Evolutionary conservation across 2,797 vertebrate genomes (phyloP).

Genomic region (Sebastes diaconus): DNA sequence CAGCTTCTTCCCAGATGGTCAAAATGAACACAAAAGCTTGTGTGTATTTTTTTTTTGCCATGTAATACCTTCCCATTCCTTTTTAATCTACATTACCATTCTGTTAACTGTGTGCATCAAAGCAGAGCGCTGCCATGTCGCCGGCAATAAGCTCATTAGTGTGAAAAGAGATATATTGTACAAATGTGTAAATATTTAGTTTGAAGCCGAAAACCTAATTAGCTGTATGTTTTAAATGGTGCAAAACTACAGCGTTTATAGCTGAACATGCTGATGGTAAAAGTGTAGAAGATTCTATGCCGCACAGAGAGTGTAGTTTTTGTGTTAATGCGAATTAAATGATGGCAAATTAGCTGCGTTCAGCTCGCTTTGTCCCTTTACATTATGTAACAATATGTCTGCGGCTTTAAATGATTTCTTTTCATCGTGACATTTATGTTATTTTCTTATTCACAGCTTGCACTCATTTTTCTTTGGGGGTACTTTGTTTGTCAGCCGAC

Average conservation of each 20-base stretch:
- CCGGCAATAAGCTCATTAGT: constrained; percentile 47
- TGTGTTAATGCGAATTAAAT: background rate
- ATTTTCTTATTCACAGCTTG: background rate
- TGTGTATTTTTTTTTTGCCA: constrained; percentile 34
- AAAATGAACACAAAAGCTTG: constrained; percentile 26
- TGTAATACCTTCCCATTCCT: constrained; percentile 17
- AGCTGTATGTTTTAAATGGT: constrained; percentile 9
- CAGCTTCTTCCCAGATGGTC: constrained; percentile 47
- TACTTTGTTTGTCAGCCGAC: background rate
- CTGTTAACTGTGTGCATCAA: constrained; percentile 37
- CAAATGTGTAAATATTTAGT: constrained; percentile 39
- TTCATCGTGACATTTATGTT: constrained; percentile 32
- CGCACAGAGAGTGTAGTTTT: background rate
- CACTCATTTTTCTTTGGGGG: background rate
- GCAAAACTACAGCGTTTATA: background rate
- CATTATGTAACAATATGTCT: background rate
- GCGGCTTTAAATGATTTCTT: background rate
- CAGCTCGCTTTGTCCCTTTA: background rate
- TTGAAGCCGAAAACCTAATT: constrained; percentile 14
- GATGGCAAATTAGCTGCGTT: constrained; percentile 1
- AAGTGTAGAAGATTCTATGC: background rate
- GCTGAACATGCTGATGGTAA: background rate
- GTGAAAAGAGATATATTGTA: constrained; percentile 4
- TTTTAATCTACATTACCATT: constrained; percentile 50
- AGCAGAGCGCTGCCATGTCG: constrained; percentile 14